Base-by-base conservation (phyloP, 2,113 vertebrate species). In the Apaloderma vittatum region DNA sequence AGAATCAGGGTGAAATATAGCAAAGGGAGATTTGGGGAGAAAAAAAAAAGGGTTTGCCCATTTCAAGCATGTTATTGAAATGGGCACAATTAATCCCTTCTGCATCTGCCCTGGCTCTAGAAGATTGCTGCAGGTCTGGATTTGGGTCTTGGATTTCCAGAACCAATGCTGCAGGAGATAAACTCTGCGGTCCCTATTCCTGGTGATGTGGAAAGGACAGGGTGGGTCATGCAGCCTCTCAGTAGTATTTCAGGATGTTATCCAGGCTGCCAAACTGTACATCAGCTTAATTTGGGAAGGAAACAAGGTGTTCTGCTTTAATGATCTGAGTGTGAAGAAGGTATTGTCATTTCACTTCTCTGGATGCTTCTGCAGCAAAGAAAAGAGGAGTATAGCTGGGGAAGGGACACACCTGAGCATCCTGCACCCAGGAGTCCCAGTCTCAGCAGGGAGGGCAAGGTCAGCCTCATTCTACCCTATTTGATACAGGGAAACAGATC, bases 121-220 rank as follows among this genome's bases (percentile, higher is more conserved):
- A 34, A 67, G 54, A 6, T 11, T 67, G 51, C 45, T 36, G 30
- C 68, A 58, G 70, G 81, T 51, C 66, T 67, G 94, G 40, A 32
- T 54, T 27, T 0, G 0, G 13, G 70, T 34, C 45, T 12, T 0
- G 1, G 46, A 2, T 24, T 63, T 54, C 63, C 73, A 19, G 68
- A 62, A 48, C 27, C 43, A 55, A 61, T 15, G 21, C 74, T 88
- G 29, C 59, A n/a, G 36, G 76, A 30, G 18, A 52, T 32, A 37
- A 91, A 66, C 12, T 9, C 12, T 5, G 1, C 54, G 20, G 21
- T 4, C 19, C 27, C 6, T 12, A 2, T 40, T 73, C 29, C 40
- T 37, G 1, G 57, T 49, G 52, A 13, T 34, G 30, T 29, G 40
- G 3, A 9, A 19, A 54, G 34, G 48, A 52, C 37, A 46, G 51